A percentile compares a stretch with the other conserved stretches of the same genome.
These are phyloP conservation scores for Mercenaria mercenaria DNA, from an alignment of 1,140 invertebrate genomes.

Conservation along the genomic window DNA sequence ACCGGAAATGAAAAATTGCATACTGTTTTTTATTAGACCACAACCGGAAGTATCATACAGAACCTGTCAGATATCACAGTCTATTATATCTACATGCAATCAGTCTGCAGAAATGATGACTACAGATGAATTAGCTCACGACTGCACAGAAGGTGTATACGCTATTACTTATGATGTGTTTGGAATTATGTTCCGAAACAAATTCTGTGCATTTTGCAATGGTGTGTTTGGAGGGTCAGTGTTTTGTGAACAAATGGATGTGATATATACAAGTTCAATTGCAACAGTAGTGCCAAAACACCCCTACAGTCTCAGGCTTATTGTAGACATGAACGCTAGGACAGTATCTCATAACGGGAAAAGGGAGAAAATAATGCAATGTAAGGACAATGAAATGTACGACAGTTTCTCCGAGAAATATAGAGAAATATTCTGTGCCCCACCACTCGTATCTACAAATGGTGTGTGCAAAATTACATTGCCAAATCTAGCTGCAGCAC, in stretches of 20 bases:
- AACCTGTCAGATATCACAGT: not conserved
- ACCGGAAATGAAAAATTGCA: conserved; percentile 8
- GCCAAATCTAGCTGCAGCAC: not conserved
- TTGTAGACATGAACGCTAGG: conserved; percentile 71
- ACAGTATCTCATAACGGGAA: not conserved
- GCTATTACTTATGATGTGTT: not conserved
- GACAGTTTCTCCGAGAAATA: conserved; percentile 68
- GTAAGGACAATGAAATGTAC: conserved; percentile 66
- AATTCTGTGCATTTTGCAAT: not conserved
- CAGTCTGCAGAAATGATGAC: not conserved
- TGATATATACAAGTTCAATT: no score
- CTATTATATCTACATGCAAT: not conserved
- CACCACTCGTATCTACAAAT: not conserved
- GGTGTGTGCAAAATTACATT: conserved; percentile 32
- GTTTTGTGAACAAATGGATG: not conserved
- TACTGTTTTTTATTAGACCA: not conserved
- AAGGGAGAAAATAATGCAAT: conserved; percentile 33
- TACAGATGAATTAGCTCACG: not conserved
- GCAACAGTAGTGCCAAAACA: no score
- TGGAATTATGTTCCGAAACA: not conserved
- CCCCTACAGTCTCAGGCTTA: conserved; percentile 69
- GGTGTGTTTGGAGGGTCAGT: not conserved
- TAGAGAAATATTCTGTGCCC: conserved; percentile 60
- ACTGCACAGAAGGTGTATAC: conserved; percentile 22
- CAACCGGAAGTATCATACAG: not conserved